Evolutionary conservation across 2,113 vertebrate genomes (phyloP), one percentile per base, ranked within the genome.

Genomic region (Ornithorhynchus anatinus): DNA sequence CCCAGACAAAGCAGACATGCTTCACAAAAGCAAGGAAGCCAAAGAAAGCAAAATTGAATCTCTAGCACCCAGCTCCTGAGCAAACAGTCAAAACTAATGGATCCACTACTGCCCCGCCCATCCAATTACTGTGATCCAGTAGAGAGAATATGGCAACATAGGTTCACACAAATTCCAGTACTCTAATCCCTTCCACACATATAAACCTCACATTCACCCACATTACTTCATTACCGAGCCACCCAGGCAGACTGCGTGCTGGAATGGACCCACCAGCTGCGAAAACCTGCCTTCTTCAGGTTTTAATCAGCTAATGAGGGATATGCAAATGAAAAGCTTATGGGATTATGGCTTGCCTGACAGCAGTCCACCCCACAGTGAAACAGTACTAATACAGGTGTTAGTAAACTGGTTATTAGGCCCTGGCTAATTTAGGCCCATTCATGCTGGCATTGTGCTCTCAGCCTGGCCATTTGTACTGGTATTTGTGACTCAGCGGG

Each of bases 11-110:
- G 93, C 93, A 72, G 82, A 69, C 84, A 64, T 3, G 66, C 80
- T 57, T 84, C 89, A 98, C 96, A 97, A 96, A 96, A 92, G 95
- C 89, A 19, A 77, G 85, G 87, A 91, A 94, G 91, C 91, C 84
- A 89, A 94, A 90, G 92, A 77, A 92, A 91, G 92, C 92, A 92
- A 96, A 96, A 95, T 96, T 95, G 91, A 89, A 95, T 95, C 96
- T 95, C 94, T 89, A 95, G 95, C 87, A 90, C 88, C 93, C 93
- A 87, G 92, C 92, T 95, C 92, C 94, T 94, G 91, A 92, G 96
- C 94, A 97, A 98, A 97, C 96, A 98, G 89, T 91, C 92, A 80
- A 81, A 92, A 92, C 95, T 93, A 96, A 98, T 95, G 94, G 95
- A 92, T 93, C 94, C 64, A 89, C 89, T 88, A 81, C 90, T 93